phyloP scores from a whole-genome alignment of 2,888 invertebrate species.

The Dryadula phaetusa region DNA sequence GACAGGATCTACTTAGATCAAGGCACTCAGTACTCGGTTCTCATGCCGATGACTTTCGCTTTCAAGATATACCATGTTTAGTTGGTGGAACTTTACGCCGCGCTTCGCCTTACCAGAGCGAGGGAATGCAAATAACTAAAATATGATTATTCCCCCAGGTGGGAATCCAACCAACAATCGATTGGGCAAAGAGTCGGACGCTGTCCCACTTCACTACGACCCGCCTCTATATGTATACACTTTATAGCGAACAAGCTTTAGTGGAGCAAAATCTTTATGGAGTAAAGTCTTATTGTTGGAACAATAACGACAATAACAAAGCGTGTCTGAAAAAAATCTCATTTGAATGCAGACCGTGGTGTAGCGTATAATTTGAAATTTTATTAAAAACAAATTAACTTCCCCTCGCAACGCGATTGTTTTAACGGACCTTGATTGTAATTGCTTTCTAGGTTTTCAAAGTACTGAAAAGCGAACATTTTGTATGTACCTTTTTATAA shows the following conservation, averaged over 20 bases:
- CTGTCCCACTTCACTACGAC: no score
- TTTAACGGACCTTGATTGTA: conserved; percentile 21
- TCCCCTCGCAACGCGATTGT: conserved; percentile 20
- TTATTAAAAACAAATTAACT: conserved; percentile 34
- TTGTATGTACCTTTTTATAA: background rate
- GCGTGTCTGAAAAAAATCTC: conserved; percentile 9
- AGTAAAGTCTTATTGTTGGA: conserved; percentile 1
- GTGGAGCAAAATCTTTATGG: background rate
- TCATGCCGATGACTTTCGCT: no score
- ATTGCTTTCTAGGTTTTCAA: conserved; percentile 22
- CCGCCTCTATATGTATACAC: no score
- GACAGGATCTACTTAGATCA: no score
- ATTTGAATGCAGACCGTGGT: conserved; percentile 24
- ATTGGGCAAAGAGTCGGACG: no score
- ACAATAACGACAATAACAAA: conserved; percentile 23
- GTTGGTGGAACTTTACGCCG: no score
- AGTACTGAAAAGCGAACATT: background rate
- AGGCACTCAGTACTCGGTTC: no score
- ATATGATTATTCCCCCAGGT: no score
- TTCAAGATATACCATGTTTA: no score
- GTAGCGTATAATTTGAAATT: conserved; percentile 34
- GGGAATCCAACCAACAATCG: no score
- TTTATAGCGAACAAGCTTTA: background rate
- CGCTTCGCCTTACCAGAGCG: no score
- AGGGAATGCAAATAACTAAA: no score